Evolutionary conservation across 2,797 vertebrate species (phyloP), one percentile per base, ranked within the genome.

Genomic region (Helicolenus hilgendorfi): DNA sequence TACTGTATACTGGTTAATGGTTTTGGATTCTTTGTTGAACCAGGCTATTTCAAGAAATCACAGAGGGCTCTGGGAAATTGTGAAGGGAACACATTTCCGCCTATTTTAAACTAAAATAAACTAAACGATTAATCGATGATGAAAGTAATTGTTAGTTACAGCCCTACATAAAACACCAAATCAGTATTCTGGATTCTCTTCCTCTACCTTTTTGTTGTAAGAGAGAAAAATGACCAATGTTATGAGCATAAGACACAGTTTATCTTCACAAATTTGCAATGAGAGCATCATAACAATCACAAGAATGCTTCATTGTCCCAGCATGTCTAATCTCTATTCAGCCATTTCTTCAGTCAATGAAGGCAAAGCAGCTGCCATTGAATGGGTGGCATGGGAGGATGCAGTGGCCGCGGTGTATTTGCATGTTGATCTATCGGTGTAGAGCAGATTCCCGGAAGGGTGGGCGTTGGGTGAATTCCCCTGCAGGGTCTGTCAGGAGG

Each of bases 391-490:
- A 62, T 14, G 8, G 71, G 79, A 74, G 60, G 77, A 62, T 31
- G 64, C 65, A 49, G 33, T 70, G 41, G 9, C 60, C 1, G 7
- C 20, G 33, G 49, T 73, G 79, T 77, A 36, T 82, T 77, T 89
- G 81, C 77, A 74, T 60, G 69, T 24, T 29, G 59, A 80, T 33
- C 70, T 79, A 35, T 77, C 45, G 10, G 31, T 53, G 49, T 5
- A 36, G 77, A 83, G 53, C 87, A 89, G 90, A 71, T 90, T 94
- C 67, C 49, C 4, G 76, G 75, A 87, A 90, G 68, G 86, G 94
- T 94, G 92, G 87, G 90, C 13, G 90, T 91, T 1, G 20, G 72
- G 90, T 91, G 74, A 91, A 88, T 90, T 94, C 91, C 92, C 92
- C 88, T 65, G 26, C 69, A 81, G 55, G 74, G 85, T 83, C 69